A percentile compares a stretch with the other conserved stretches of the same genome.
phyloP scores from a whole-genome alignment of 2,113 vertebrate species.

The Perccottus glenii region DNA sequence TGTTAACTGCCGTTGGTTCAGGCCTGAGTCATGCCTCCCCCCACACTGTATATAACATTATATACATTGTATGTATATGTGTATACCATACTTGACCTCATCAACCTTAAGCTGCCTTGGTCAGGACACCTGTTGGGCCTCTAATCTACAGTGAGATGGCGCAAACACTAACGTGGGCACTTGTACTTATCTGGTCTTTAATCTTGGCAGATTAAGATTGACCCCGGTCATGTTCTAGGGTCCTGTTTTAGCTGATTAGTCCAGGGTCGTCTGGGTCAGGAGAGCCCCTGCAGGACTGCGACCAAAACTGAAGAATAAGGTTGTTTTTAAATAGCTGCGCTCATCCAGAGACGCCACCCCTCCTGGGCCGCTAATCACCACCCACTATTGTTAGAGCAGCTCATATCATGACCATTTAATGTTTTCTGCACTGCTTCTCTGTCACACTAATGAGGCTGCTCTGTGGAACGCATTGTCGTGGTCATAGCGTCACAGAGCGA shows the following conservation, averaged over 20 bases:
- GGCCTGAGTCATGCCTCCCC: too few species aligned
- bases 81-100: neutral
- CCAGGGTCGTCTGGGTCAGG: conserved; percentile 24
- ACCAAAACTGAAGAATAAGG: conserved; percentile 18
- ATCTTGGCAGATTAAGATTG: conserved; percentile 33
- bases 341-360: conserved; percentile 21
- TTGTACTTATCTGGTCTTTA: conserved; percentile 14
- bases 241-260: conserved; percentile 45
- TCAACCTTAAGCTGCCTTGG: neutral
- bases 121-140: conserved; percentile 19
- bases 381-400: conserved; percentile 17
- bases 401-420: conserved; percentile 8
- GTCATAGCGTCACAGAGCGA: neutral
- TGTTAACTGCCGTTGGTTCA: too few species aligned
- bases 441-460: neutral
- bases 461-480: neutral
- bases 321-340: conserved; percentile 42
- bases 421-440: neutral
- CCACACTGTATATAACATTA: too few species aligned
- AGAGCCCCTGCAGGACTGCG: neutral
- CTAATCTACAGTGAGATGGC: neutral
- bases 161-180: conserved; percentile 8
- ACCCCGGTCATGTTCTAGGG: conserved; percentile 14
- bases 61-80: neutral
- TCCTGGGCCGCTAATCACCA: conserved; percentile 29